Base-by-base conservation (phyloP, 2,888 invertebrate genomes). In the Andrena marginata region DNA sequence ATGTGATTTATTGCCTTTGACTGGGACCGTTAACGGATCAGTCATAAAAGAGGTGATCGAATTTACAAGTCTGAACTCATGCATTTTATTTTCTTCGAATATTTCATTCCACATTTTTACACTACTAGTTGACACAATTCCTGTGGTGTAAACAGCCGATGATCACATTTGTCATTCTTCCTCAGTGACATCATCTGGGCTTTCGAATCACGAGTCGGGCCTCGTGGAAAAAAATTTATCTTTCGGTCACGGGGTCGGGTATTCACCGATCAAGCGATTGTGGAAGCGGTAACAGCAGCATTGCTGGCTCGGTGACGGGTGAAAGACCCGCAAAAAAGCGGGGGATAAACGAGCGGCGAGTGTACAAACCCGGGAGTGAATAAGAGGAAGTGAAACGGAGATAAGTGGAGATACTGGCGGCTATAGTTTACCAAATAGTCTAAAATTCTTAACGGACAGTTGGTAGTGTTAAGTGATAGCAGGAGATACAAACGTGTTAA, bases 281-380 rank as follows among this genome's bases (percentile, higher is more conserved):
- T n/a, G 48, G 29, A 56, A 54, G 20, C 26, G 69, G 62, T 26
- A 63, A 62, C 62, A 42, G 77, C 35, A 67, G 77, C 54, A 67
- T 81, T 59, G 60, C 3, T 54, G 81, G 49, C 65, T 70, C 75
- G 76, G 79, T 67, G 85, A 78, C 51, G 77, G 77, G 64, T 82
- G 71, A 85, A 85, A 77, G 82, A 5, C 10, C 0, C 0, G 20
- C 20, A 8, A 64, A 60, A 85, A 79, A 76, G n/a, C 1, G 23
- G 26, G n/a, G 54, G 13, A 33, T 35, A 73, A 78, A 75, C 67
- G 65, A 48, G 73, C 35, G 71, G 59, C 35, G 33, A 64, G 26
- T 29, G 62, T 51, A 31, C 59, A 29, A 56, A 23, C 20, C 8
- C 16, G 16, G 16, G 29, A 6, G 23, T 8, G 8, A n/a, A 48